Evolutionary conservation across 1,140 invertebrate species (phyloP).

Genomic region (Panagrolaimus sp.): DNA sequence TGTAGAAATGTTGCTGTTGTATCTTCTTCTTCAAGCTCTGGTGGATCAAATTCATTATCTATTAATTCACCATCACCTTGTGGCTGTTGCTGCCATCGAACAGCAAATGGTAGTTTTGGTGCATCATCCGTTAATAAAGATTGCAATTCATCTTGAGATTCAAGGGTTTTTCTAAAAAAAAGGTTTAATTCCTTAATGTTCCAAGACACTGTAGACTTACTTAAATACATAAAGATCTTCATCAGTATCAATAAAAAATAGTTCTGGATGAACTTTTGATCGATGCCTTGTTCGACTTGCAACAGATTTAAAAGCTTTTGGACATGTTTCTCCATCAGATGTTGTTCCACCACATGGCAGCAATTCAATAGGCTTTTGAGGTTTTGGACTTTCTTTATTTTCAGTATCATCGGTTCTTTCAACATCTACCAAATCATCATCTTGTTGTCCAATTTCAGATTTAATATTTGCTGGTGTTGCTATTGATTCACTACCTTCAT

Average conservation of each 20-base stretch:
- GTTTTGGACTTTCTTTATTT: neutral
- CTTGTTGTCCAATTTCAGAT: neutral
- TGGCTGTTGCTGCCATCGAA: neutral
- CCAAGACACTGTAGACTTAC: neutral
- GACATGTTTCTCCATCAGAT: neutral
- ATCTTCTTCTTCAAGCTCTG: neutral
- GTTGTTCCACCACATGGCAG: neutral
- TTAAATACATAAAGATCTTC: conserved; percentile 8
- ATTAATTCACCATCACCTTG: neutral
- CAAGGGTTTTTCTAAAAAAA: conserved; percentile 12
- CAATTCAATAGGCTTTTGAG: neutral
- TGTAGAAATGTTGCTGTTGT: neutral
- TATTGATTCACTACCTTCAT: neutral
- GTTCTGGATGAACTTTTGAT: neutral
- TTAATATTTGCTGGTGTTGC: neutral
- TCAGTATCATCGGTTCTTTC: neutral
- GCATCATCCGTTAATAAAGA: neutral
- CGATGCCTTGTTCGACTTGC: conserved; percentile 6
- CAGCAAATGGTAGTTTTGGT: neutral
- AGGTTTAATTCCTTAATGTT: too few relatives aligned
- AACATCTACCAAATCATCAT: conserved; percentile 4
- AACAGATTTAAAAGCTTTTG: neutral
- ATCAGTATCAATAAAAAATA: neutral
- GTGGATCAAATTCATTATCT: neutral
- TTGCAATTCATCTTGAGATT: neutral